Conservation (phyloP, 1,140 invertebrate species). For the Rhizoglyphus robini region DNA sequence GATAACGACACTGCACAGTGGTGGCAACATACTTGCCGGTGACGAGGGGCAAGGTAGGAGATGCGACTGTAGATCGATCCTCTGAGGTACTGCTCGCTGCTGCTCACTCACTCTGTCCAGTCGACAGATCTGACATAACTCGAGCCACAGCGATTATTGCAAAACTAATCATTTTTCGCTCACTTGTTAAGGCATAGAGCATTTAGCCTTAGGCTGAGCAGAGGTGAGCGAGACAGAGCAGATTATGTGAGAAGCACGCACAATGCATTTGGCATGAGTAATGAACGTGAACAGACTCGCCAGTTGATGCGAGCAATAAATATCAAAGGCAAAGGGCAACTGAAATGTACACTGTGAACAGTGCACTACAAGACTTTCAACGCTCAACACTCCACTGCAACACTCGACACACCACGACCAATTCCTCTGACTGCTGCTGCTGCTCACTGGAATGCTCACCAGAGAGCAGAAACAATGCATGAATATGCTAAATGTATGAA, state of each 20-base stretch:
- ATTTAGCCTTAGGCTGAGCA: constrained; percentile 9
- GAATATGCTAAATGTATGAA: constrained; percentile 16
- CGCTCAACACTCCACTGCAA: too few relatives aligned
- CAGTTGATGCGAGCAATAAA: constrained; percentile 11
- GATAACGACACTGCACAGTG: not conserved
- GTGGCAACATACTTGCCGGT: not conserved
- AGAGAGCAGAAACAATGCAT: constrained; percentile 2
- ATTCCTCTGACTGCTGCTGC: too few relatives aligned
- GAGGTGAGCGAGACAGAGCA: not conserved
- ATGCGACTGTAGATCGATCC: too few relatives aligned
- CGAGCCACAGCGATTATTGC: constrained; percentile 10
- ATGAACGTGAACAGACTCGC: not conserved
- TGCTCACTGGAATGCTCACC: not conserved
- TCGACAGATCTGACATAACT: constrained; percentile 8
- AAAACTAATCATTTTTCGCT: constrained; percentile 13
- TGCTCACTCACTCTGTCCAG: too few relatives aligned
- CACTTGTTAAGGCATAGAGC: constrained; percentile 9
- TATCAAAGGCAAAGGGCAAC: not conserved
- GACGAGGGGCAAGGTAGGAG: not conserved
- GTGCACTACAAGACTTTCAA: not conserved
- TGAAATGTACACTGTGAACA: not conserved
- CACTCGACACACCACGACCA: too few relatives aligned
- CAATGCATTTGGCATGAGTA: constrained; percentile 12
- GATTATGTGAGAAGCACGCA: constrained; percentile 15
- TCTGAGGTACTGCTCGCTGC: too few relatives aligned